Evolutionary conservation across 2,113 vertebrate species (phyloP).

Genomic region (Mesembrinibis cayennensis): DNA sequence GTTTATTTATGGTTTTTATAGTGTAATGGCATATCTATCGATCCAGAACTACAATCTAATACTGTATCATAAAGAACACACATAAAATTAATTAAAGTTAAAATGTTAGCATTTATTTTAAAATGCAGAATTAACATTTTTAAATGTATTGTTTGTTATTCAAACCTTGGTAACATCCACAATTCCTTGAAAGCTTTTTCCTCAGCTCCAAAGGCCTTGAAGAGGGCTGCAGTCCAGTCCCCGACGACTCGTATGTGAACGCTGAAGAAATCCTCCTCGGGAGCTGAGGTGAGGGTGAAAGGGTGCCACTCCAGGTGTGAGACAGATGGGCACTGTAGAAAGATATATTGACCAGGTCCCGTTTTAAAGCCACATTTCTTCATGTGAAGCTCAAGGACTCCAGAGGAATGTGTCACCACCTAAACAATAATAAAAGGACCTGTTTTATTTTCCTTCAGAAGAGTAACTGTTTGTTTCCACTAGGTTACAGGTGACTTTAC

Average conservation of each 20-base stretch:
- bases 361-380: slow-evolving; percentile 77
- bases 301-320: slow-evolving; percentile 81
- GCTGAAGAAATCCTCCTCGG: slow-evolving; percentile 80
- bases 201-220: slow-evolving; percentile 65
- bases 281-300: slow-evolving; percentile 83
- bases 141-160: background rate
- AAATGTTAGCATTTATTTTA: background rate
- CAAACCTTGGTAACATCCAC: slow-evolving; percentile 76
- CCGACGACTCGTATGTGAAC: slow-evolving; percentile 72
- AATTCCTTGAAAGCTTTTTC: slow-evolving; percentile 37
- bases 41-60: background rate
- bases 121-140: background rate
- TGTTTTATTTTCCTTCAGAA: background rate
- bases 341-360: slow-evolving; percentile 79
- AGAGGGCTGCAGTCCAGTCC: slow-evolving; percentile 78
- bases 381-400: slow-evolving; percentile 81
- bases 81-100: background rate
- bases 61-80: background rate
- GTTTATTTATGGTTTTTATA: background rate
- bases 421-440: background rate
- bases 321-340: slow-evolving; percentile 77
- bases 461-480: background rate
- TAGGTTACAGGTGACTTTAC: background rate
- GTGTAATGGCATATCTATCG: background rate
- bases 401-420: slow-evolving; percentile 78